phyloP scores from a whole-genome alignment of 2,888 invertebrate genomes.

The Coremacera marginata region DNA sequence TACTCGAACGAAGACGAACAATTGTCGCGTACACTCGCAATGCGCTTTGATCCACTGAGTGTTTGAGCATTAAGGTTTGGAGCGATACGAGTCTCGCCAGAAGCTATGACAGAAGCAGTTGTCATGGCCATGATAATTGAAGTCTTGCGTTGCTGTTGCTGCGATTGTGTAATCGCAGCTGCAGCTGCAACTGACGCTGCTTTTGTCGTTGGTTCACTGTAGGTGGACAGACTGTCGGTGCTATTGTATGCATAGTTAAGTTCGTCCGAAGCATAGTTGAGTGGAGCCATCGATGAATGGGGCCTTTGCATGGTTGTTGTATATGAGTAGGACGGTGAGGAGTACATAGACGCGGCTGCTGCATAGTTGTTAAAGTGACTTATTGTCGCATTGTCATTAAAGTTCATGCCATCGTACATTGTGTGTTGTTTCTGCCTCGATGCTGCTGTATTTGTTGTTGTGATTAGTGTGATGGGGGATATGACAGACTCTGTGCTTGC shows the following conservation, averaged over 20 bases:
- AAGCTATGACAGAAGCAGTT: constrained; percentile 64
- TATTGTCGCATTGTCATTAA: constrained; percentile 38
- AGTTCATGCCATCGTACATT: not conserved
- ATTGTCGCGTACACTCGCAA: not conserved
- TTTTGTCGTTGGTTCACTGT: constrained; percentile 55
- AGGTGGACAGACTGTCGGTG: constrained; percentile 56
- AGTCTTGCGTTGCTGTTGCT: constrained; percentile 54
- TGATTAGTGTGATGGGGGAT: not conserved
- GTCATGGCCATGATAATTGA: constrained; percentile 62
- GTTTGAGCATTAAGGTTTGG: constrained; percentile 44
- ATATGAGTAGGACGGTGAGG: constrained; percentile 32
- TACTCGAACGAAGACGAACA: constrained; percentile 21
- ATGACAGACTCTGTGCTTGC: not conserved
- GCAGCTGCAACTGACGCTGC: constrained; percentile 45
- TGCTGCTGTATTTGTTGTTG: constrained; percentile 1
- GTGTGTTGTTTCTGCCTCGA: not conserved
- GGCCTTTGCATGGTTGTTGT: constrained; percentile 48
- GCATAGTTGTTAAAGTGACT: constrained; percentile 21
- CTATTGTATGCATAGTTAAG: constrained; percentile 69
- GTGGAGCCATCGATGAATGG: constrained; percentile 61
- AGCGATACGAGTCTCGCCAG: constrained; percentile 61
- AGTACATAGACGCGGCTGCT: constrained; percentile 31
- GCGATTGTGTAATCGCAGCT: constrained; percentile 41
- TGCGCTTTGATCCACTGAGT: not conserved
- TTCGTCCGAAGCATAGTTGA: constrained; percentile 75